Evolutionary conservation across 2,888 invertebrate species (phyloP), one percentile per base, ranked within the genome.

Genomic region (Pristionchus exspectatus): DNA sequence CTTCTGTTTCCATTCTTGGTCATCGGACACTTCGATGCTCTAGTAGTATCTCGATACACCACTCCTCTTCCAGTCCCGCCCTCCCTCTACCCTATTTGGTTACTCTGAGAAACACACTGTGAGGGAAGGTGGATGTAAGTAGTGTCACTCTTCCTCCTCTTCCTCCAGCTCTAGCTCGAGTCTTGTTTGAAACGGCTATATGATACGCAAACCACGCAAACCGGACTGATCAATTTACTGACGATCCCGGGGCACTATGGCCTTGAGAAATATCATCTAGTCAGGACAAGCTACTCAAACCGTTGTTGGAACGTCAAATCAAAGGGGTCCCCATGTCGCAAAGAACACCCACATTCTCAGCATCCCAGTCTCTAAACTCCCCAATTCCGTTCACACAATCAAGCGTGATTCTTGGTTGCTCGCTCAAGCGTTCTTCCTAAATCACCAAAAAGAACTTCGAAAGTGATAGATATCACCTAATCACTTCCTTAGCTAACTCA

Each of bases 71-170:
- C 81, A 27, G 27, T 50, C 38, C 7, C 5, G 9, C 50, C 50
- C 50, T n/a, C 81, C 50, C 50, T 81, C 44, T 69, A n/a, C 69
- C 24, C 44, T 77, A n/a, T n/a, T 50, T 27, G 81, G 50, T 24
- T 77, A 77, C 38, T 44, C 38, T 54, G 81, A 81, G 81, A 81
- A 81, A 54, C 50, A 50, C 81, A 50, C 81, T 81, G 81, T 54
- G 50, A 12, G 81, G 10, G 44, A 9, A 44, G 81, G 81, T 44
- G n/a, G 74, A 44, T 10, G 74, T 18, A 50, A 81, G 81, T 81
- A 81, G 81, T 38, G 38, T 54, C 81, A 81, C 38, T 74, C 74
- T 38, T 74, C 30, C 74, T 18, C 38, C 38, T 74, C 74, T 38
- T 74, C 30, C 74, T 18, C 38, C 38, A 24, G 38, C 21, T 21